phyloP scores from a whole-genome alignment of 2,797 vertebrate genomes.

The Pachyuromys duprasi region DNA sequence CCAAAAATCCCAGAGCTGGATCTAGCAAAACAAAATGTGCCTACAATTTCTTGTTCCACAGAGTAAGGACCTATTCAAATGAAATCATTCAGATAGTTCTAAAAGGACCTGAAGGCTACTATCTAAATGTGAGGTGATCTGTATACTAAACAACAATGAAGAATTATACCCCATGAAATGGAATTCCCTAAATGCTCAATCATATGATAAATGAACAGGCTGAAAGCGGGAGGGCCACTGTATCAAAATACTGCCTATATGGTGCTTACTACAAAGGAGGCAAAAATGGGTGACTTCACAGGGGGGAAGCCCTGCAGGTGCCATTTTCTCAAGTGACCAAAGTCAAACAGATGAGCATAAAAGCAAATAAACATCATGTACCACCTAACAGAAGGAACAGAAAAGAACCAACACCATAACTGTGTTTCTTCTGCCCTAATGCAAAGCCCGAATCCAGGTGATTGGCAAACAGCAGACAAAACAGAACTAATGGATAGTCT shows the following conservation, averaged over 20 bases:
- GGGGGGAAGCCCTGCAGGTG: neutral
- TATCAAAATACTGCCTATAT: neutral
- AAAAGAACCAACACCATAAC: neutral
- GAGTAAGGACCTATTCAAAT: neutral
- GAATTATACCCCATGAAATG: constrained; percentile 3
- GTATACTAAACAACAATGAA: neutral
- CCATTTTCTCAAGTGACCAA: neutral
- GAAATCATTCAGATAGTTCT: neutral
- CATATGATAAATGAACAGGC: neutral
- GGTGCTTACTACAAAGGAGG: neutral
- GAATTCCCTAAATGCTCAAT: neutral
- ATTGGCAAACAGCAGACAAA: neutral
- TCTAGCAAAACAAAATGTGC: neutral
- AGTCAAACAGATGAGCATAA: neutral
- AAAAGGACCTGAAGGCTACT: neutral
- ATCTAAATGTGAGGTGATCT: neutral
- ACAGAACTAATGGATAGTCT: neutral
- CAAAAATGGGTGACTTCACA: neutral
- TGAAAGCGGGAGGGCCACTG: neutral
- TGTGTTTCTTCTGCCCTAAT: neutral
- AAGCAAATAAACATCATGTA: neutral
- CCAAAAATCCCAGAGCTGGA: neutral
- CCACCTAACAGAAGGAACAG: neutral
- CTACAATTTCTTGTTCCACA: neutral
- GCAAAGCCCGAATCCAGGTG: neutral